Evolutionary conservation across 2,113 vertebrate species (phyloP).

Genomic region (Recurvirostra avosetta): DNA sequence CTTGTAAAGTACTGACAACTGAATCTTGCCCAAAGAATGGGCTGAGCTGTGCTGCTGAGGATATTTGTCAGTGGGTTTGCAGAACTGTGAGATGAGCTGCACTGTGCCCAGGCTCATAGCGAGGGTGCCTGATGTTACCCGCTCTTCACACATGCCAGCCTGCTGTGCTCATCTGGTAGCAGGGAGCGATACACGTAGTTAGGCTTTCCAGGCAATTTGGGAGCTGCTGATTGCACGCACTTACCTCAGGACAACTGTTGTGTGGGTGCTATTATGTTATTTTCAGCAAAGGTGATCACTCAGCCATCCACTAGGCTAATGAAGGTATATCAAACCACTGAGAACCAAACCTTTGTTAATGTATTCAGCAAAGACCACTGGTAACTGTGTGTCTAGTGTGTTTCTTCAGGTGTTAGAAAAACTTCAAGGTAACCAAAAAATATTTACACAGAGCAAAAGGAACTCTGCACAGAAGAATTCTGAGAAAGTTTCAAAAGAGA

Average conservation of each 20-base stretch:
- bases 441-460: background rate
- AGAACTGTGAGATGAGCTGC: background rate
- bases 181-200: background rate
- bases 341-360: background rate
- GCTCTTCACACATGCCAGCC: background rate
- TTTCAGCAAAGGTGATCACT: background rate
- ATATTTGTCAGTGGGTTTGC: background rate
- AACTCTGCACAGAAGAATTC: background rate
- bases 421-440: background rate
- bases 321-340: background rate
- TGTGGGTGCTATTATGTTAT: background rate
- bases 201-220: background rate
- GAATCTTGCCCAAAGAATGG: background rate
- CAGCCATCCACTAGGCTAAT: background rate
- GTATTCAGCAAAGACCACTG: background rate
- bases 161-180: background rate
- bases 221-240: background rate
- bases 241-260: background rate
- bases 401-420: background rate
- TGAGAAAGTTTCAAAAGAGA: background rate
- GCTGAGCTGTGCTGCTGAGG: background rate
- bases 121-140: background rate
- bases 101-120: fast-evolving
- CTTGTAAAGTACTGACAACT: background rate
- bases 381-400: background rate